Percentiles rank a stretch among this genome's conserved stretches.
Evolutionary conservation across 2,888 invertebrate species (phyloP).

Genomic region (Hypomecis atomaria): DNA sequence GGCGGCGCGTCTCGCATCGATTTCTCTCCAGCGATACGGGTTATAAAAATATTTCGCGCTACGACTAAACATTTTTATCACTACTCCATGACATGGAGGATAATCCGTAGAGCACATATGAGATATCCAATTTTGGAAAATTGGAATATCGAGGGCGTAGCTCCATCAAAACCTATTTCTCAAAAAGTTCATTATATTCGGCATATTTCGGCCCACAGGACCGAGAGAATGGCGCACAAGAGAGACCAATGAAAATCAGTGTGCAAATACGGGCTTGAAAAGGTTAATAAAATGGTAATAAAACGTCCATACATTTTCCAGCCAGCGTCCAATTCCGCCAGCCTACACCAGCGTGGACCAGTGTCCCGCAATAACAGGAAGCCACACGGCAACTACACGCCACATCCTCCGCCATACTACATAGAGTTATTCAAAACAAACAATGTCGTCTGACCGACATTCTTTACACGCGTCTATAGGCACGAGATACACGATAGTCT

Average conservation of each 20-base stretch:
- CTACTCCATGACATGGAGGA: no score
- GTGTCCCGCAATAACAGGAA: constrained; percentile 42
- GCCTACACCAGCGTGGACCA: constrained; percentile 32
- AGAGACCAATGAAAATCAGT: no score
- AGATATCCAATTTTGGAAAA: no score
- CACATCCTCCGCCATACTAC: constrained; percentile 34
- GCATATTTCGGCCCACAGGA: no score
- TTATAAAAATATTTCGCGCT: constrained; percentile 1
- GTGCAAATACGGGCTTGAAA: no score
- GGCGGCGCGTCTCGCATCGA: constrained; percentile 14
- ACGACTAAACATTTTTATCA: not conserved
- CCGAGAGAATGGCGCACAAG: no score
- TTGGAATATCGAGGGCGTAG: no score
- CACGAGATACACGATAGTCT: not conserved
- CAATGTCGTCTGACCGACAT: constrained; percentile 23
- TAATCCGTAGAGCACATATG: no score
- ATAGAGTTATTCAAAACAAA: constrained; percentile 40
- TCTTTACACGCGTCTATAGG: constrained; percentile 10
- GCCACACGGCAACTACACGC: constrained; percentile 31
- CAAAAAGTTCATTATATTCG: no score
- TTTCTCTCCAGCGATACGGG: constrained; percentile 2
- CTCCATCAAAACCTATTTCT: no score
- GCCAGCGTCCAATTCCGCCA: constrained; percentile 32
- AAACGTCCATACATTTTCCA: not conserved
- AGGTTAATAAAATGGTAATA: no score